phyloP scores from a whole-genome alignment of 23 tunicate genomes.

The Trididemnum clinides region DNA sequence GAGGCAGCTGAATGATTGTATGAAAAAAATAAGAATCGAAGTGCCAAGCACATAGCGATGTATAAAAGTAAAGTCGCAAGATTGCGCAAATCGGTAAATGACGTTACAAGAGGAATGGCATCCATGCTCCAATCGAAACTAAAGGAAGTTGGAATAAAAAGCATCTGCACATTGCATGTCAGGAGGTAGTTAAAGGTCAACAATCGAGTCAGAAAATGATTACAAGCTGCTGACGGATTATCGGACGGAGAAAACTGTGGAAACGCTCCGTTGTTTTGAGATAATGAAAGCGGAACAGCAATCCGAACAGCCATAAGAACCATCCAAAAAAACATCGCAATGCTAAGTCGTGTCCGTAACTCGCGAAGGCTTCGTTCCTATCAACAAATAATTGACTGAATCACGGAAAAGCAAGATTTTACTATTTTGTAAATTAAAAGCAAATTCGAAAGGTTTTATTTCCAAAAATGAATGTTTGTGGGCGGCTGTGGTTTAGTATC shows the following conservation, averaged over 20 bases:
- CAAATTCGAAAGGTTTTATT: too few species aligned
- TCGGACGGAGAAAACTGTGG: conserved; percentile 82
- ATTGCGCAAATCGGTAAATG: conserved; percentile 53
- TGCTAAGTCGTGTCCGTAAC: background rate
- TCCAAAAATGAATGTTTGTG: too few species aligned
- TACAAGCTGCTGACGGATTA: conserved; percentile 72
- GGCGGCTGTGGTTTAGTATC: too few species aligned
- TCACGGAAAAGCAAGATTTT: background rate
- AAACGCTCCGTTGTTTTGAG: background rate
- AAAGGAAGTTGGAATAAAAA: conserved; percentile 46
- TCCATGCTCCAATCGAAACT: conserved; percentile 95
- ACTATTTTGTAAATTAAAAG: background rate
- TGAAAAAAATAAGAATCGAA: background rate
- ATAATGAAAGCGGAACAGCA: conserved; percentile 5
- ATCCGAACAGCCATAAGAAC: conserved; percentile 13
- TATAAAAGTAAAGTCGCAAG: conserved; percentile 21
- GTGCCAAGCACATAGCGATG: background rate
- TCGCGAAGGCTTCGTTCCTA: background rate
- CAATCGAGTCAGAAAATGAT: conserved; percentile 39
- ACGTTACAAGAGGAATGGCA: conserved; percentile 51
- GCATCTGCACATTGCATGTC: conserved; percentile 36
- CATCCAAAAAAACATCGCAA: background rate
- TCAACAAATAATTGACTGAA: background rate
- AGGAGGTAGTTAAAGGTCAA: conserved; percentile 70
- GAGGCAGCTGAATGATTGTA: too few species aligned